Percentiles rank a stretch among this genome's conserved stretches.
Conservation (phyloP, 1,140 invertebrate genomes). For the Tachypleus tridentatus region DNA sequence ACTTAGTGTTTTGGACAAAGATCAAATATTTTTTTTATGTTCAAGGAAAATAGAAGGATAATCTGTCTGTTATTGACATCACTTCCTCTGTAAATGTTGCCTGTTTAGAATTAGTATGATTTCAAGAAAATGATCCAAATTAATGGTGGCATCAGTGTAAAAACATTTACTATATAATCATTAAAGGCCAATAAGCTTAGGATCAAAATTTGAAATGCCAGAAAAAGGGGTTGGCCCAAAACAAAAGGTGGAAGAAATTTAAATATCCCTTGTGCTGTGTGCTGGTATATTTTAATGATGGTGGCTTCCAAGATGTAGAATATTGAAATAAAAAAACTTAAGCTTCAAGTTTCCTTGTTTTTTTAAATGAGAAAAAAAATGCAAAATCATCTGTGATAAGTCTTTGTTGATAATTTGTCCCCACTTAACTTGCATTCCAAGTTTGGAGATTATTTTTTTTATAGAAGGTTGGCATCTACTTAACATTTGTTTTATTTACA, state of each 20-base stretch:
- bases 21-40: not conserved
- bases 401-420: not conserved
- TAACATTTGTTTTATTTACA: too few relatives aligned
- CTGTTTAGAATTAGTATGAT: not conserved
- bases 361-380: not conserved
- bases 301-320: not conserved
- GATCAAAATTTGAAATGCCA: too few relatives aligned
- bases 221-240: too few relatives aligned
- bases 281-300: not conserved
- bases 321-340: not conserved
- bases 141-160: not conserved
- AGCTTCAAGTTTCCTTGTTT: not conserved
- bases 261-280: not conserved
- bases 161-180: not conserved
- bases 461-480: not conserved
- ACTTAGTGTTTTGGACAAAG: constrained; percentile 5
- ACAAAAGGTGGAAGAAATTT: not conserved
- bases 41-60: not conserved
- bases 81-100: not conserved
- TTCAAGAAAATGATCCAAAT: not conserved
- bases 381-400: not conserved
- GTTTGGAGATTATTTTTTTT: constrained; percentile 3
- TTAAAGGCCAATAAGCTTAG: too few relatives aligned
- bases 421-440: not conserved
- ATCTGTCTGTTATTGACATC: not conserved